phyloP scores from a whole-genome alignment of 2,797 vertebrate species.

The Gila robusta region DNA sequence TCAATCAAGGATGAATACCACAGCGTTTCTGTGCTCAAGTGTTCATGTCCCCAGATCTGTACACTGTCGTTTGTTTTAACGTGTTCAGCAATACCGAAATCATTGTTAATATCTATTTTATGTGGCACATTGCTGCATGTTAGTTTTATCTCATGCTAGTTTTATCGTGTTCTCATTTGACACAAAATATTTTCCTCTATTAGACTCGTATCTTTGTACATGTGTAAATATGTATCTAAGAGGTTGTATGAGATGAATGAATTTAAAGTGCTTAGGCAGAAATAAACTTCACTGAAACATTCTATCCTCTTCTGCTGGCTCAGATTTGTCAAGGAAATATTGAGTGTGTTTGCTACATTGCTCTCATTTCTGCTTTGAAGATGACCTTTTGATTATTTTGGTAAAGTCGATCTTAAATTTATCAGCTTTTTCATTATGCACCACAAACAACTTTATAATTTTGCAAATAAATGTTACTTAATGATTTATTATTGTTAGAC shows the following conservation, averaged over 20 bases:
- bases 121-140: constrained; percentile 82
- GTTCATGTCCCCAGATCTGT: constrained; percentile 9
- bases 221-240: constrained; percentile 86
- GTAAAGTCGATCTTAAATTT: not conserved
- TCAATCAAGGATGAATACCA: not conserved
- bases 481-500: not conserved
- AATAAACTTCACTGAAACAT: constrained; percentile 83
- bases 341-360: not conserved
- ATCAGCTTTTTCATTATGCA: not conserved
- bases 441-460: not conserved
- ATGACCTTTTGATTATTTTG: not conserved
- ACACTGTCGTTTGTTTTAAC: constrained; percentile 62
- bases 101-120: constrained; percentile 72
- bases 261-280: constrained; percentile 79
- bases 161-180: constrained; percentile 78
- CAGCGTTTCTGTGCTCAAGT: not conserved
- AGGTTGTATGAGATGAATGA: constrained; percentile 83
- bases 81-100: constrained; percentile 58
- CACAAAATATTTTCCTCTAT: constrained; percentile 71
- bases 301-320: not conserved
- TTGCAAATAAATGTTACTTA: not conserved
- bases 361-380: not conserved
- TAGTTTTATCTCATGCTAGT: constrained; percentile 54
- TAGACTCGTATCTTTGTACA: constrained; percentile 77
- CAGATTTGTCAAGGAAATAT: not conserved